These are phyloP conservation scores for Plebejus anna DNA, from an alignment of 2,888 invertebrate species.

Conservation along the genomic window DNA sequence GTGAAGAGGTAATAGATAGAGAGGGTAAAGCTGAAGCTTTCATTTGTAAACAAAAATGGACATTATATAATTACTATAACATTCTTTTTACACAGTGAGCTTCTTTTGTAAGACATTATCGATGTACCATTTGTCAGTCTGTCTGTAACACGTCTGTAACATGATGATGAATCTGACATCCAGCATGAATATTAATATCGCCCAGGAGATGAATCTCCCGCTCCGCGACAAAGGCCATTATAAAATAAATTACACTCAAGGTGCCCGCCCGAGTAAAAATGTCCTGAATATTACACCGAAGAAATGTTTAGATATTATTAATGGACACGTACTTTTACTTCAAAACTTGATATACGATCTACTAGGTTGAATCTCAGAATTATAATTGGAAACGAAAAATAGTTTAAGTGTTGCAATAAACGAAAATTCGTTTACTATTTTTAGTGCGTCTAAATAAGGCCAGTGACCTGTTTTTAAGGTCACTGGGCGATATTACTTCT, in stretches of 20 bases:
- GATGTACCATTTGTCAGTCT: neutral
- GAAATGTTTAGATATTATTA: slow-evolving; percentile 5
- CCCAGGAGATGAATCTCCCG: slow-evolving; percentile 4
- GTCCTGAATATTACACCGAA: neutral
- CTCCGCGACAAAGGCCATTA: neutral
- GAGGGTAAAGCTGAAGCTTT: no score
- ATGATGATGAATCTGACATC: neutral
- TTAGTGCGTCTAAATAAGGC: no score
- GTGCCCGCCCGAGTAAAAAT: neutral
- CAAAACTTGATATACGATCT: neutral
- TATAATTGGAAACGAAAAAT: neutral
- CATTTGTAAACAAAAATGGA: no score
- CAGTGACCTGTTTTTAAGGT: no score
- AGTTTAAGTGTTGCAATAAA: no score
- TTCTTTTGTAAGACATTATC: neutral
- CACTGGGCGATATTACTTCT: no score
- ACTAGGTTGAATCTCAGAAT: neutral
- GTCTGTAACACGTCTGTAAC: neutral
- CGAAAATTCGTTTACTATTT: no score
- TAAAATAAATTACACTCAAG: slow-evolving; percentile 17
- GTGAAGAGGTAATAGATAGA: no score
- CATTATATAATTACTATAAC: no score
- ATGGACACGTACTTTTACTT: neutral
- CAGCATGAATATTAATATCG: neutral
- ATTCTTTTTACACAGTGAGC: no score